Evolutionary conservation across 2,888 invertebrate genomes (phyloP).

Genomic region (Bugulina stolonifera): DNA sequence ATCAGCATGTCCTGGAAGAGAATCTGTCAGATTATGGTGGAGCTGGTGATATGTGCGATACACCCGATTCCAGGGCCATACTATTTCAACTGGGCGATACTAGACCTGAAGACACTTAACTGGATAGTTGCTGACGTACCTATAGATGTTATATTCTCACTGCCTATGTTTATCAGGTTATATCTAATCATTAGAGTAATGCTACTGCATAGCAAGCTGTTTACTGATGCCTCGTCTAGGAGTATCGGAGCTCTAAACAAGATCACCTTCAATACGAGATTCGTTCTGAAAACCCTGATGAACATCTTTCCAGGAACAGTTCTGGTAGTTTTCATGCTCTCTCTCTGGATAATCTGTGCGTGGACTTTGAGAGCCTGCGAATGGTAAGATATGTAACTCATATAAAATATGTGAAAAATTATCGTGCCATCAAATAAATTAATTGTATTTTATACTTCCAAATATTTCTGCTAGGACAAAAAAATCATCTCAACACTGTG

Average conservation of each 20-base stretch:
- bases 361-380: constrained; percentile 98
- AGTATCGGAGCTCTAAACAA: constrained; percentile 60
- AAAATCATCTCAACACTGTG: no score
- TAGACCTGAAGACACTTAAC: constrained; percentile 34
- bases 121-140: constrained; percentile 37
- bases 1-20: constrained; percentile 99
- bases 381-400: constrained; percentile 67
- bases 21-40: constrained; percentile 59
- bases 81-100: constrained; percentile 91
- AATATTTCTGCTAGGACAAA: no score
- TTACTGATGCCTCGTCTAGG: constrained; percentile 97
- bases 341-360: constrained; percentile 97
- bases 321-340: constrained; percentile 96
- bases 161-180: constrained; percentile 98
- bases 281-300: constrained; percentile 97
- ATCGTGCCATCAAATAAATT: no score
- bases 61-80: constrained; percentile 97
- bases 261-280: constrained; percentile 71
- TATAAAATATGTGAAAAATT: no score
- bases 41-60: constrained; percentile 85
- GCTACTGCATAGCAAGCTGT: constrained; percentile 97
- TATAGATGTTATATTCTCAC: constrained; percentile 83
- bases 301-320: constrained; percentile 98
- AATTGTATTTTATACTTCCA: no score
- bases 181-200: constrained; percentile 99